Percentiles rank a stretch among this genome's conserved stretches.
Conservation (phyloP, 1,140 invertebrate species). For the Heterodera carotae region DNA sequence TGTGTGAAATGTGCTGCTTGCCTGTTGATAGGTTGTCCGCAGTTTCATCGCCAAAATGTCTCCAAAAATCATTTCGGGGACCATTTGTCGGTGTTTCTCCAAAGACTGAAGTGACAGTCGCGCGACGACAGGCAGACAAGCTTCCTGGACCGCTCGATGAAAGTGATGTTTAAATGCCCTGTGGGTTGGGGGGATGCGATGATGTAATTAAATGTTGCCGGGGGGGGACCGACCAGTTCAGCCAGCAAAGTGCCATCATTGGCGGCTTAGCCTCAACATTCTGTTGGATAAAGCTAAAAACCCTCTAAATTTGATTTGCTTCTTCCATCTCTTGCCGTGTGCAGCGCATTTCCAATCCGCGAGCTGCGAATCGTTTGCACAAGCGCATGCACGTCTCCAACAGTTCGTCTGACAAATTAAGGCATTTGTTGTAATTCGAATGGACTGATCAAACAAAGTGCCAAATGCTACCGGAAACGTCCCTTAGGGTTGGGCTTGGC, state of each 20-base stretch:
- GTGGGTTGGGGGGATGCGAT: neutral
- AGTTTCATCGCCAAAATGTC: slow-evolving; percentile 64
- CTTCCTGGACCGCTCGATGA: slow-evolving; percentile 49
- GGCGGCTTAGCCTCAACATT: slow-evolving; percentile 56
- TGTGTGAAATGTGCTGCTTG: slow-evolving; percentile 61
- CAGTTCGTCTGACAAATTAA: slow-evolving; percentile 54
- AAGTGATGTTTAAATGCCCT: slow-evolving; percentile 62
- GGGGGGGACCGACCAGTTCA: slow-evolving; percentile 50
- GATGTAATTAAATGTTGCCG: neutral
- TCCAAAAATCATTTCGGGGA: slow-evolving; percentile 56
- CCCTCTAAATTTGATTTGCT: neutral
- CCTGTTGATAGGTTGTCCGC: slow-evolving; percentile 57
- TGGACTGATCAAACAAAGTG: neutral
- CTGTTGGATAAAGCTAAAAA: slow-evolving; percentile 56
- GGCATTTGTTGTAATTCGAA: slow-evolving; percentile 1
- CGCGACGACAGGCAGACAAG: slow-evolving; percentile 61
- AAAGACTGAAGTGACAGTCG: slow-evolving; percentile 52
- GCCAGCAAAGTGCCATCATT: slow-evolving; percentile 63
- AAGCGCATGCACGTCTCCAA: slow-evolving; percentile 65
- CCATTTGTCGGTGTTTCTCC: slow-evolving; percentile 62
- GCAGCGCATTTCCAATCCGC: slow-evolving; percentile 31
- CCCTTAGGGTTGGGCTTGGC: slow-evolving; percentile 57
- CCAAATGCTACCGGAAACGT: slow-evolving; percentile 56
- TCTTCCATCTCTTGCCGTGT: neutral
- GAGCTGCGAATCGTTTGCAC: slow-evolving; percentile 56